Base-by-base conservation (phyloP, 2,888 invertebrate genomes). In the Steinernema carpocapsae region DNA sequence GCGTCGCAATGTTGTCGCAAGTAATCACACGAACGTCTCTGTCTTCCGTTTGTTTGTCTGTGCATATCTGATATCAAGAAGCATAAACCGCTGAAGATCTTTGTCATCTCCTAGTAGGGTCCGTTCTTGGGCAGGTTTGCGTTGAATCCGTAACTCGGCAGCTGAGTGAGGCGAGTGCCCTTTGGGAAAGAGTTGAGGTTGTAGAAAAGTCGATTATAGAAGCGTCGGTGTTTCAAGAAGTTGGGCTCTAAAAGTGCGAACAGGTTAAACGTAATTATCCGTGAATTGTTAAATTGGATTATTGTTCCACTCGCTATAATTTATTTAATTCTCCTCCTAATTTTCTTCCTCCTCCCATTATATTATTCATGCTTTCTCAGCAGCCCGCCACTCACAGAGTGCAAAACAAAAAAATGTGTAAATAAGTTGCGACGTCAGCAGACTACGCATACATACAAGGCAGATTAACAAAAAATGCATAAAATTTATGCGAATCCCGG, bases 131-230 rank as follows among this genome's bases (percentile, higher is more conserved):
- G 64, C 32, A 64, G 64, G 19, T 64, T 64, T 26, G 64, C 12
- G 37, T 64, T 64, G 64, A 64, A 64, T 29, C 64, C 64, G 29
- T 64, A 64, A 29, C 10, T 64, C 17, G 64, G 64, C 17, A 64
- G 17, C 1, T 64, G 64, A 4, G 64, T 26, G 64, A 64, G 32
- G 1, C 64, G 64, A 4, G 64, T 64, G 64, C 64, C 64, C 17
- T 37, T 29, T 17, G 64, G 64, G 19, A 64, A 32, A 2, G 64
- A 64, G 32, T 64, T 64, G 32, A 64, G 64, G 32, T 64, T 29
- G 37, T 64, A 64, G 64, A 64, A 64, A 6, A 64, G 64, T 26
- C 64, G 64, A 29, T 64, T 64, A n/a, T 64, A 64, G 37, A 64
- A 64, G 37, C 64, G 64, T 6, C 64, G 64, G 19, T 64, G 29